Evolutionary conservation across 2,113 vertebrate species (phyloP).

Genomic region (Haemorhous mexicanus): DNA sequence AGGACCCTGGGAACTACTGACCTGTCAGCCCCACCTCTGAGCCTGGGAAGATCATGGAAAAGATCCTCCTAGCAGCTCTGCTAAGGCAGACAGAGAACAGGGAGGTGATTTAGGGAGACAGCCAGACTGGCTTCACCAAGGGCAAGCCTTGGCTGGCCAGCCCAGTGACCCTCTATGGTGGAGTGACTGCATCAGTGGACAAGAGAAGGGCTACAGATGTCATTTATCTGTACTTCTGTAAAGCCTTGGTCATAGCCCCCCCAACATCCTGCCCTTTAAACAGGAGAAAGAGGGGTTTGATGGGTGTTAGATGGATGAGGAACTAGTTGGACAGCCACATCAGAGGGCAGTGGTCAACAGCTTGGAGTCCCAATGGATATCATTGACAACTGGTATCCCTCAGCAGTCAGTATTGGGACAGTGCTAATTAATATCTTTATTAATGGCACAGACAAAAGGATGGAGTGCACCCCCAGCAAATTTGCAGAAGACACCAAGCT

Average conservation of each 20-base stretch:
- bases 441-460: background rate
- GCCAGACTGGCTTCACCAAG: accelerated
- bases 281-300: background rate
- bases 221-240: background rate
- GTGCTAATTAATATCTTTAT: background rate
- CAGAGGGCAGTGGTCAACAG: background rate
- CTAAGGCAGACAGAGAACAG: background rate
- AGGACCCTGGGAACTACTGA: background rate
- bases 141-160: background rate
- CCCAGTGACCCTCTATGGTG: background rate
- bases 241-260: background rate
- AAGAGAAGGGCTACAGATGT: background rate
- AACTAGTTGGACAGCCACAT: background rate
- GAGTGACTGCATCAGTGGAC: too few relatives aligned
- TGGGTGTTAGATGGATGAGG: background rate
- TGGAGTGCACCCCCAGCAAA: background rate
- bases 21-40: background rate
- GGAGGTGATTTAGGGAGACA: background rate
- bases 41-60: background rate
- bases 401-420: background rate
- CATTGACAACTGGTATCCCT: background rate
- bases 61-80: background rate
- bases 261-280: background rate
- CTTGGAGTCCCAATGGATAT: background rate
- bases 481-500: background rate